phyloP scores from a whole-genome alignment of 2,797 vertebrate species.

The Pipistrellus nathusii region DNA sequence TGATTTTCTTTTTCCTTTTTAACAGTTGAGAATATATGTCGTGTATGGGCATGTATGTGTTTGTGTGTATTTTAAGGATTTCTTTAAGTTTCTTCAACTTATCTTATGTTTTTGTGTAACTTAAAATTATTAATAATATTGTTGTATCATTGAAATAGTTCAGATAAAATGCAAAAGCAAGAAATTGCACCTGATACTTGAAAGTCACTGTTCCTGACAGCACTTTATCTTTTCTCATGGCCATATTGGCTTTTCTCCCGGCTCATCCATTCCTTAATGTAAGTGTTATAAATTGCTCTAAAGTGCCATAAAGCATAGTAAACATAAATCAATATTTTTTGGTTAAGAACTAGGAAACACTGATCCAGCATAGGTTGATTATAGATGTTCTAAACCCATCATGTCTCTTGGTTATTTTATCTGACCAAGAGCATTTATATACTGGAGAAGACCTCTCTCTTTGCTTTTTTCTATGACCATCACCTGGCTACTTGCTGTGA shows the following conservation, averaged over 20 bases:
- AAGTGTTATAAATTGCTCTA: slow-evolving; percentile 90
- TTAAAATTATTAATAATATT: slow-evolving; percentile 76
- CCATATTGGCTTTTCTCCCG: slow-evolving; percentile 87
- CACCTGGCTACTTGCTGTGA: slow-evolving; percentile 48
- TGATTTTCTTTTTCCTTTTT: slow-evolving; percentile 43
- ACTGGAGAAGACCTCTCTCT: slow-evolving; percentile 61
- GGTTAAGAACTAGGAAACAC: slow-evolving; percentile 89
- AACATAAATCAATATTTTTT: slow-evolving; percentile 90
- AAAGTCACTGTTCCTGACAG: slow-evolving; percentile 87
- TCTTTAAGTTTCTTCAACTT: not conserved
- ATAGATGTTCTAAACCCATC: slow-evolving; percentile 81
- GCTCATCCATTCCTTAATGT: slow-evolving; percentile 89
- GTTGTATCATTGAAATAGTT: slow-evolving; percentile 77
- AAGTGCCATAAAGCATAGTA: slow-evolving; percentile 89
- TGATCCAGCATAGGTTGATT: slow-evolving; percentile 86
- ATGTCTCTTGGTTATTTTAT: slow-evolving; percentile 77
- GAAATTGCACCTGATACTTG: slow-evolving; percentile 81
- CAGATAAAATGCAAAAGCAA: slow-evolving; percentile 83
- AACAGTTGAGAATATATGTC: not conserved
- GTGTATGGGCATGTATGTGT: not conserved
- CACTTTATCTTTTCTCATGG: slow-evolving; percentile 87
- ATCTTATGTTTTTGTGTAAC: not conserved
- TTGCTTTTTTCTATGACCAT: slow-evolving; percentile 50
- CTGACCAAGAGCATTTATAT: slow-evolving; percentile 70
- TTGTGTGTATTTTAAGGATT: slow-evolving; percentile 5